Evolutionary conservation across 2,888 invertebrate genomes (phyloP), one percentile per base, ranked within the genome.

Genomic region (Hololepta plana): DNA sequence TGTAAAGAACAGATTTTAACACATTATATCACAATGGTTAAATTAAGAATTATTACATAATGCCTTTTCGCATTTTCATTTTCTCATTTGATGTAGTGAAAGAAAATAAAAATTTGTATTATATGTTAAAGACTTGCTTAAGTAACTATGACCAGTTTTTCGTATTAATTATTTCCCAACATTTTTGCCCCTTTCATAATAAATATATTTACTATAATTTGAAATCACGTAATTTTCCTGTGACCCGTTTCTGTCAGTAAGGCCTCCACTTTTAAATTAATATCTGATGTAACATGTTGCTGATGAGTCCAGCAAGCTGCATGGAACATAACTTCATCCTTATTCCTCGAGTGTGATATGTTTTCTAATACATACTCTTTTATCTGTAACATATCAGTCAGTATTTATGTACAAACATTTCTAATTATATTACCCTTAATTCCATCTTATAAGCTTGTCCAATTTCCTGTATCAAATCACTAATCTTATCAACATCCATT

Each of bases 261-360:
- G 21, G 40, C 37, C 37, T 55, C 53, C 24, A 56, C 34, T 36
- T 49, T 44, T 3, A 48, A 31, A 29, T 36, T 39, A 14, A 49
- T 38, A 14, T 38, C 30, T 24, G 36, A 33, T n/a, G 41, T 45
- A 20, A 62, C 46, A 37, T 55, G 47, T 8, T 51, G 44, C 36
- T 61, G 57, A 38, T 59, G 55, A 2, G 53, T 46, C 62, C 62
- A 63, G 21, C 48, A 45, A 7, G 55, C 45, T 19, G 53, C 52
- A 36, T 54, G 50, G 38, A 59, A 57, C 55, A 59, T 55, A 6
- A 51, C 43, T 21, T 51, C 47, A 31, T 51, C 40, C 31, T 53
- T 47, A 27, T 42, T 47, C 26, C 38, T 42, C 4, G 48, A 41
- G 40, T 59, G 55, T 8, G 57, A 57, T 23, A 62, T 49, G 40